These are phyloP conservation scores for Spea multiplicata DNA, from an alignment of 2,113 vertebrate genomes.

Conservation along the genomic window DNA sequence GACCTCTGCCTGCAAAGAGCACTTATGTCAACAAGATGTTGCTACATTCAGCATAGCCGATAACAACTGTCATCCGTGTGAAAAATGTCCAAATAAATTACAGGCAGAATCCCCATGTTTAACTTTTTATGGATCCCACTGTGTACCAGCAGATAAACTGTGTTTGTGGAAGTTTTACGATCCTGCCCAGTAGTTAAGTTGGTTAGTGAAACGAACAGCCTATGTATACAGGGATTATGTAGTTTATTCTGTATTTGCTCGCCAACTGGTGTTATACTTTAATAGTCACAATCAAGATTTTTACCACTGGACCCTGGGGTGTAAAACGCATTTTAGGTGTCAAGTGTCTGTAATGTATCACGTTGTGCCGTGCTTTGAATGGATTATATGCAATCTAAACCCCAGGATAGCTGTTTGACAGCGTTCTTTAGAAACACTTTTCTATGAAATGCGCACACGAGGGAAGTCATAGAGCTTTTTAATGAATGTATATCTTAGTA, in stretches of 20 bases:
- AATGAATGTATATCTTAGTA: background rate
- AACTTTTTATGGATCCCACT: constrained; percentile 65
- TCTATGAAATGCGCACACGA: constrained; percentile 1
- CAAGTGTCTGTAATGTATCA: constrained; percentile 17
- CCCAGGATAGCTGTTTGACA: constrained; percentile 35
- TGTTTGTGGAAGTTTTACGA: constrained; percentile 68
- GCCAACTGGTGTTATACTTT: constrained; percentile 7
- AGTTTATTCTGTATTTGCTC: constrained; percentile 12
- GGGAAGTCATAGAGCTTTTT: background rate
- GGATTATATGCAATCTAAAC: constrained; percentile 27
- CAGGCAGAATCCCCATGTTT: constrained; percentile 61
- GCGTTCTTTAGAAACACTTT: constrained; percentile 13
- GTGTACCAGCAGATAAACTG: constrained; percentile 70
- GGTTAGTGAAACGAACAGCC: constrained; percentile 20
- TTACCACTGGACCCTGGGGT: constrained; percentile 22
- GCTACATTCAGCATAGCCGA: constrained; percentile 60
- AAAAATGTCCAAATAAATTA: constrained; percentile 77
- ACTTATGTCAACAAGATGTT: constrained; percentile 66
- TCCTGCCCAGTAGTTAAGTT: constrained; percentile 62
- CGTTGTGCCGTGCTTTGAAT: constrained; percentile 26
- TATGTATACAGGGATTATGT: constrained; percentile 4
- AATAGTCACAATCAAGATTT: constrained; percentile 33
- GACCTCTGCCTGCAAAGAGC: constrained; percentile 62
- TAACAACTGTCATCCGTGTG: constrained; percentile 68
- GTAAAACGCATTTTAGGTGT: constrained; percentile 31